phyloP scores from a whole-genome alignment of 2,113 vertebrate genomes.

The Corvus moneduloides region DNA sequence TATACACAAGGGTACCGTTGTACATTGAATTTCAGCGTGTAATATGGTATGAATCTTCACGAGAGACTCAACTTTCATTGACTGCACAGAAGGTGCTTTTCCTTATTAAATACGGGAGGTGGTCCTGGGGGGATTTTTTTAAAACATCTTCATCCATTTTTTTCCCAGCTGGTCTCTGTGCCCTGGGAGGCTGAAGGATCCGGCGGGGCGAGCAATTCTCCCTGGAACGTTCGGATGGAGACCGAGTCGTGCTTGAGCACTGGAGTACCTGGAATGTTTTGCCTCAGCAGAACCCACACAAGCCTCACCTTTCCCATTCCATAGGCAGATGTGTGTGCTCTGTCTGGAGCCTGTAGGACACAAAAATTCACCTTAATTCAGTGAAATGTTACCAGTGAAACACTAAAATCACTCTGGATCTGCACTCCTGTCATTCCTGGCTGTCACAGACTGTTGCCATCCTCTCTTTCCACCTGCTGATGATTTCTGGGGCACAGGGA shows the following conservation, averaged over 20 bases:
- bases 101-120: slow-evolving; percentile 61
- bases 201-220: neutral
- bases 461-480: neutral
- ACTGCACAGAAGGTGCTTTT: slow-evolving; percentile 68
- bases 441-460: fast-evolving
- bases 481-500: neutral
- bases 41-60: slow-evolving; percentile 71
- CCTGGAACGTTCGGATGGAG: neutral
- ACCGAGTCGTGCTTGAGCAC: neutral
- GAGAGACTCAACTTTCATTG: slow-evolving; percentile 67
- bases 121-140: slow-evolving; percentile 1
- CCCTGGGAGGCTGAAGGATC: neutral
- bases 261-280: neutral
- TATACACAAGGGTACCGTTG: slow-evolving; percentile 49
- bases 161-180: neutral
- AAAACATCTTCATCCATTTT: slow-evolving; percentile 60
- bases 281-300: neutral
- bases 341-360: neutral
- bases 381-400: neutral
- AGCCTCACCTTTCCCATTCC: neutral
- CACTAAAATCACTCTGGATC: neutral
- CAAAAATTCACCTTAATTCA: neutral
- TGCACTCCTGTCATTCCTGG: neutral
- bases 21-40: slow-evolving; percentile 62
- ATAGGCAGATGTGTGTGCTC: neutral